Evolutionary conservation across 37 sponge, comb jelly and placozoan species (phyloP).

Genomic region (Aplysina aerophoba): DNA sequence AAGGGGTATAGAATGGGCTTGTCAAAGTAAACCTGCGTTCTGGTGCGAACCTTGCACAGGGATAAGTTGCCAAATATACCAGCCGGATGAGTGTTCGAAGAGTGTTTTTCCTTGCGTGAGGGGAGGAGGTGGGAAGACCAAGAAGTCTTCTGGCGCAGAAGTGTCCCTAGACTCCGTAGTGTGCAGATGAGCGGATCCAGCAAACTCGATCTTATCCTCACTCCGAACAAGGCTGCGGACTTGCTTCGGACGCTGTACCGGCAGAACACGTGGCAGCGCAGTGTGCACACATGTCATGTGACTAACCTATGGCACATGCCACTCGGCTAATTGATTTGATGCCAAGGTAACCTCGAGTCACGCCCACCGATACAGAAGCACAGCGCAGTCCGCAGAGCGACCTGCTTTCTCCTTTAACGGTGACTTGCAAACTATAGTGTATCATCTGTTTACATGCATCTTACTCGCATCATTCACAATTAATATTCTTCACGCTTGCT

Average conservation of each 20-base stretch:
- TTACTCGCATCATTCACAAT: neutral
- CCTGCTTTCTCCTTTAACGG: neutral
- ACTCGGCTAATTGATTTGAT: neutral
- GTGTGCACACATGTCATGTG: constrained; percentile 4
- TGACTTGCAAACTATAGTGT: neutral
- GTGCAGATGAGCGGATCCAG: constrained; percentile 5
- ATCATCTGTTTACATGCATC: neutral
- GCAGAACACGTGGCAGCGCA: constrained; percentile 1
- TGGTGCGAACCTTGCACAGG: no score
- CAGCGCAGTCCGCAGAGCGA: neutral
- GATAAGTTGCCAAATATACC: no score
- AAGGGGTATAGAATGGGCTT: no score
- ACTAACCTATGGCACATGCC: neutral
- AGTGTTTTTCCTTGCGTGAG: no score
- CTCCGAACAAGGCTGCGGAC: no score
- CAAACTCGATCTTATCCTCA: no score
- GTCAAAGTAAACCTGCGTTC: no score
- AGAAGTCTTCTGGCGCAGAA: no score
- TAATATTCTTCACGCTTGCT: neutral
- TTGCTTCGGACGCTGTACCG: neutral
- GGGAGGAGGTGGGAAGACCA: no score
- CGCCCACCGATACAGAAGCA: neutral
- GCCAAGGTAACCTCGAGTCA: constrained; percentile 17
- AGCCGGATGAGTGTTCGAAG: no score
- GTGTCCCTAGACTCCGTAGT: neutral